phyloP scores from a whole-genome alignment of 2,888 invertebrate species.

The Aleiodes alternator region DNA sequence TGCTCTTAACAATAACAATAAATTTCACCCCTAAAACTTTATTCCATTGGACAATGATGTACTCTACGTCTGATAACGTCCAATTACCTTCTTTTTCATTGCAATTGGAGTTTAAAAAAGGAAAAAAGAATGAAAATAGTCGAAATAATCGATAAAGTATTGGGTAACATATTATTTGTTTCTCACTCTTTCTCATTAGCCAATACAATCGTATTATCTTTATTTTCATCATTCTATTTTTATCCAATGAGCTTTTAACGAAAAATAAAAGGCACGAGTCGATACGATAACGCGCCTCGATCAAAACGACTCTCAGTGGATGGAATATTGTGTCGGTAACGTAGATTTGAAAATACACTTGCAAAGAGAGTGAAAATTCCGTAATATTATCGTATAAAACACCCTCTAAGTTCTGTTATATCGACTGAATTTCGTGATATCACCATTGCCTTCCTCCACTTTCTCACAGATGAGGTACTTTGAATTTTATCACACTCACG shows the following conservation, averaged over 20 bases:
- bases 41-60: too few species aligned
- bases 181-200: too few species aligned
- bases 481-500: background rate
- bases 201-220: too few species aligned
- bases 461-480: constrained; percentile 38
- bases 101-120: too few species aligned
- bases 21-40: too few species aligned
- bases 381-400: background rate
- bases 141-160: too few species aligned
- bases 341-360: constrained; percentile 19
- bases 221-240: background rate
- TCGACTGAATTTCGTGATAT: constrained; percentile 13
- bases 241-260: constrained; percentile 7
- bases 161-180: too few species aligned
- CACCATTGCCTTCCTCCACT: constrained; percentile 24
- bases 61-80: too few species aligned
- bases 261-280: constrained; percentile 8
- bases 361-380: background rate
- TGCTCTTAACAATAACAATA: too few species aligned
- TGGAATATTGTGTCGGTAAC: constrained; percentile 41
- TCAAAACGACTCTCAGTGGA: constrained; percentile 14
- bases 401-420: constrained; percentile 20
- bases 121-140: too few species aligned
- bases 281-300: constrained; percentile 29
- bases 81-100: too few species aligned